A percentile compares a stretch with the other conserved stretches of the same genome.
Evolutionary conservation across 2,113 vertebrate species (phyloP).

Genomic region (Ptyas mucosa): DNA sequence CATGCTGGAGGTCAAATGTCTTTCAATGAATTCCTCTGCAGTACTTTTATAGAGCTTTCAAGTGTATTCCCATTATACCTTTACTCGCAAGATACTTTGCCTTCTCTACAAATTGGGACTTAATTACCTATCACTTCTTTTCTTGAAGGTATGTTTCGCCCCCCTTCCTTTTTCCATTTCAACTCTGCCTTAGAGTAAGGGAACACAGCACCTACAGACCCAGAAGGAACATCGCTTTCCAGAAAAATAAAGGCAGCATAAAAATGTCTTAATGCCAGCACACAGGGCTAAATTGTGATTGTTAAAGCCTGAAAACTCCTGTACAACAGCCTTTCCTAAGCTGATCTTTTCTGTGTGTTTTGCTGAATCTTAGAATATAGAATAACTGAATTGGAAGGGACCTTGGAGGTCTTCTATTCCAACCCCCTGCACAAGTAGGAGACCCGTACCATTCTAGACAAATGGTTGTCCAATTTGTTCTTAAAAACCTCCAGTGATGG

Average conservation of each 20-base stretch:
- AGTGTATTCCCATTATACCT: slow-evolving; percentile 38
- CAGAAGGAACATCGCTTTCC: slow-evolving; percentile 34
- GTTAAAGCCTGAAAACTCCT: background rate
- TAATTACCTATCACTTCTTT: slow-evolving; percentile 58
- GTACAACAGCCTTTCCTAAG: background rate
- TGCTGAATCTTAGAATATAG: background rate
- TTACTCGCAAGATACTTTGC: slow-evolving; percentile 42
- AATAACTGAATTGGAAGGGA: background rate
- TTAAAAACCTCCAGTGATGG: background rate
- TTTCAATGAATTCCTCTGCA: slow-evolving; percentile 40
- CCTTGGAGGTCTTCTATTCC: background rate
- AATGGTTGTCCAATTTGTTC: background rate
- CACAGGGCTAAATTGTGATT: background rate
- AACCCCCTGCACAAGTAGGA: background rate
- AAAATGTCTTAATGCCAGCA: background rate
- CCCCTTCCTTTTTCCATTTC: slow-evolving; percentile 1
- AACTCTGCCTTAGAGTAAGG: slow-evolving; percentile 46
- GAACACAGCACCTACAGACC: slow-evolving; percentile 27
- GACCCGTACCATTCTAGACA: background rate
- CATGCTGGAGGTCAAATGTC: slow-evolving; percentile 62
- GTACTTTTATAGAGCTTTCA: slow-evolving; percentile 55
- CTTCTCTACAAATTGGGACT: slow-evolving; percentile 52
- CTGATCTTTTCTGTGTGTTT: background rate
- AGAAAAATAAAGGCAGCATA: background rate
- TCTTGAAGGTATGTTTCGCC: background rate